phyloP scores from a whole-genome alignment of 2,797 vertebrate species.

The Urosaurus nigricauda region DNA sequence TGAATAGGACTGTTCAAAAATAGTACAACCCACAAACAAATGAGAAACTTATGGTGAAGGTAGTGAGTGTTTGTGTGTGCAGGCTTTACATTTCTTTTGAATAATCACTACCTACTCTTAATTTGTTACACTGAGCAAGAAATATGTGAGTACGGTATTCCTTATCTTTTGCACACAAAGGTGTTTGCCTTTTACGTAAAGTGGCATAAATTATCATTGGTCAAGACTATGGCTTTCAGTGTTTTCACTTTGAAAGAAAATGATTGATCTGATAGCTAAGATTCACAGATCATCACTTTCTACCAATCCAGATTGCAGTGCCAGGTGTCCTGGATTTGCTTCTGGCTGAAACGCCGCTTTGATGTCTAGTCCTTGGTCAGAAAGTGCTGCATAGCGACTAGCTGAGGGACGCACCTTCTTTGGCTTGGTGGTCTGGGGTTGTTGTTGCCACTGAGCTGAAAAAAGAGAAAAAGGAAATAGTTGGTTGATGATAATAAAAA shows the following conservation, averaged over 20 bases:
- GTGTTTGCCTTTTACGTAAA: slow-evolving; percentile 77
- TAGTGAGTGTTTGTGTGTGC: slow-evolving; percentile 65
- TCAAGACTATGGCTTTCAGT: slow-evolving; percentile 76
- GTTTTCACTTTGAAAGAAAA: slow-evolving; percentile 72
- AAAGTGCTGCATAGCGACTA: slow-evolving; percentile 96
- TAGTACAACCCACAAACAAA: slow-evolving; percentile 66
- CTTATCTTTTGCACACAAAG: slow-evolving; percentile 76
- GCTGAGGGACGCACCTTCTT: slow-evolving; percentile 95
- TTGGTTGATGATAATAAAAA: not conserved
- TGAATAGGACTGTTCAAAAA: slow-evolving; percentile 61
- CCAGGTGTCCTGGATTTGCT: slow-evolving; percentile 87
- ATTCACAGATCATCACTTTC: slow-evolving; percentile 96
- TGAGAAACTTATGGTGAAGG: slow-evolving; percentile 70
- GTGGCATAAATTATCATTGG: slow-evolving; percentile 76
- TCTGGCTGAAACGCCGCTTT: slow-evolving; percentile 98
- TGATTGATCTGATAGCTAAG: not conserved
- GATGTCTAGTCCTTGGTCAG: slow-evolving; percentile 96
- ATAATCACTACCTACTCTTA: slow-evolving; percentile 73
- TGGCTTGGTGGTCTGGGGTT: slow-evolving; percentile 89
- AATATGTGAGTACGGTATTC: slow-evolving; percentile 76
- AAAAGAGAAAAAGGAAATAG: slow-evolving; percentile 20
- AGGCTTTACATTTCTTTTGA: slow-evolving; percentile 74
- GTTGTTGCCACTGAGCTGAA: slow-evolving; percentile 96
- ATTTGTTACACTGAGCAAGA: slow-evolving; percentile 78
- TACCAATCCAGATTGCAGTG: slow-evolving; percentile 86